phyloP scores from a whole-genome alignment of 1,140 invertebrate genomes.

The Mycetomoellerius zeteki region DNA sequence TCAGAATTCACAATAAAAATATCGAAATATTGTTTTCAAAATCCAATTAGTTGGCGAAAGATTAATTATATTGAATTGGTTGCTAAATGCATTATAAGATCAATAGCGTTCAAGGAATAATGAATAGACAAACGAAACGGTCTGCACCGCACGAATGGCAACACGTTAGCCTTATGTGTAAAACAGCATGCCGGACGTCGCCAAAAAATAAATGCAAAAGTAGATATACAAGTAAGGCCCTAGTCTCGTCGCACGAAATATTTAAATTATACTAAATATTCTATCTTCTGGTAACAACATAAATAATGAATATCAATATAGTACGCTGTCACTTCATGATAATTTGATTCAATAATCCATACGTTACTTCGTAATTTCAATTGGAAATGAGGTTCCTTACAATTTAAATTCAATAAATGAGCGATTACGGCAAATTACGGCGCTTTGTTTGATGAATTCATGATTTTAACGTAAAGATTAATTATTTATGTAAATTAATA shows the following conservation, averaged over 20 bases:
- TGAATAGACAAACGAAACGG: not conserved
- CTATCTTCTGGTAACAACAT: too few species aligned
- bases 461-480: not conserved
- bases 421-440: not conserved
- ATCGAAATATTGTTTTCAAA: too few species aligned
- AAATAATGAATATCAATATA: too few species aligned
- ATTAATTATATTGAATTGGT: not conserved
- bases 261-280: too few species aligned
- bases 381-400: too few species aligned
- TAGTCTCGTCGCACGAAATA: too few species aligned
- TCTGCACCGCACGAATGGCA: not conserved
- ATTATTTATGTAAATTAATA: conserved; percentile 4
- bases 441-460: not conserved
- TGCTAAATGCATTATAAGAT: not conserved
- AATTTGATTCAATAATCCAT: too few species aligned
- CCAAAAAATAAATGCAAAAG: not conserved
- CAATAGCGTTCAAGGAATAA: not conserved
- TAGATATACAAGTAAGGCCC: too few species aligned
- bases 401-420: not conserved
- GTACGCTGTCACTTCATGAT: too few species aligned
- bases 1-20: too few species aligned
- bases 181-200: not conserved
- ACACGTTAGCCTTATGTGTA: not conserved
- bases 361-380: too few species aligned
- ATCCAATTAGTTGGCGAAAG: too few species aligned